Evolutionary conservation across 1,140 invertebrate genomes (phyloP).

Genomic region (Tetramorium alpestre): DNA sequence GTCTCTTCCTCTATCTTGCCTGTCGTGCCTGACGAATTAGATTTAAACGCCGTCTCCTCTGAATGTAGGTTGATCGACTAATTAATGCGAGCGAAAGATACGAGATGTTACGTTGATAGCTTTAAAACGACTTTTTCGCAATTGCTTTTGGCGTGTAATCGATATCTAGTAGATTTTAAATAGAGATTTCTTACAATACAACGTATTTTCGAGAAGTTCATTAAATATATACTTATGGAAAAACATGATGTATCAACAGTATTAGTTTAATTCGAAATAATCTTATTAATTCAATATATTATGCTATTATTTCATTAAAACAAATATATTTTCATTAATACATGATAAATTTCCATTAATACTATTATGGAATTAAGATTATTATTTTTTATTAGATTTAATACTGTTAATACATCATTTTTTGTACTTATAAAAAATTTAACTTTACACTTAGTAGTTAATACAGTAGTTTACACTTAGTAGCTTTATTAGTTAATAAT

Average conservation of each 20-base stretch:
- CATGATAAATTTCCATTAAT: too few species aligned
- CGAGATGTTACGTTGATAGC: not conserved
- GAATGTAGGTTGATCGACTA: slow-evolving; percentile 39
- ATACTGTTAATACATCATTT: too few species aligned
- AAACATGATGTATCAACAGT: too few species aligned
- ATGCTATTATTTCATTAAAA: too few species aligned
- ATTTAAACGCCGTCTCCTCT: slow-evolving; percentile 36
- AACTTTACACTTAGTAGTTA: not conserved
- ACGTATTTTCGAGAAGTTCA: not conserved
- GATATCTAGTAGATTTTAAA: not conserved
- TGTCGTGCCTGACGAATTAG: slow-evolving; percentile 36
- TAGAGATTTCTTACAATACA: not conserved
- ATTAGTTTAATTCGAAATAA: too few species aligned
- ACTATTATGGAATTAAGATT: too few species aligned
- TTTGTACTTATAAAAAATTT: not conserved
- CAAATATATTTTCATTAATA: too few species aligned
- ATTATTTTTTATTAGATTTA: too few species aligned
- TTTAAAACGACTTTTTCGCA: not conserved
- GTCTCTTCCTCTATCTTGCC: not conserved
- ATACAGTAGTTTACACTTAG: too few species aligned
- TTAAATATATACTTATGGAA: not conserved
- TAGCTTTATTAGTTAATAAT: too few species aligned
- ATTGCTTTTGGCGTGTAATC: not conserved
- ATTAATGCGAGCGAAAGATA: not conserved
- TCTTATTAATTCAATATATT: too few species aligned